Base-by-base conservation (phyloP, 2,888 invertebrate genomes). In the Drosophila nr. perissopoda region DNA sequence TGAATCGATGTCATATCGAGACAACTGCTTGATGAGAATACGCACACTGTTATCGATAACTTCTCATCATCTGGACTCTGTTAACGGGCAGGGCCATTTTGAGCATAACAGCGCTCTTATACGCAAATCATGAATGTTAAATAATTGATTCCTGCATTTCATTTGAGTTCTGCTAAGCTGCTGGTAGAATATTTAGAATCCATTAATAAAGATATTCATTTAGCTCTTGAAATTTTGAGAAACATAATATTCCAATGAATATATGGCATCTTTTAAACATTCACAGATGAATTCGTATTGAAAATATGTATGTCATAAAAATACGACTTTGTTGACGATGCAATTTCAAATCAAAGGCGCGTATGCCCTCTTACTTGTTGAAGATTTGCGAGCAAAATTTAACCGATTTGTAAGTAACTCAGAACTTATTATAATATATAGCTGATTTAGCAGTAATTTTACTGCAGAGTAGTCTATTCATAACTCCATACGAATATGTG, bases 41-140 rank as follows among this genome's bases (percentile, higher is more conserved):
- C 25, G 16, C 25, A 46, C 7, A 46, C 42, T 25, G 51, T 53
- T 63, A 76, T 76, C 76, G 76, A 76, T 76, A 72, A 51, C 72
- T 48, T n/a, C n/a, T 25, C 40, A 13, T 38, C 57, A n/a, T 13
- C 16, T 25, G 29, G 18, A 29, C 48, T 52, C 75, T 64, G 65
- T 61, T 65, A 21, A 10, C 38, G 6, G 5, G 33, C 76, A 74
- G 64, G 51, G 54, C 74, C 74, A 70, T 38, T 65, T 49, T 53
- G 74, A 74, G 74, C 52, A 21, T 18, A 46, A 66, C 75, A 58
- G 40, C 1, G 38, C 49, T 25, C 21, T 51, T 38, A 13, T 5
- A n/a, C 49, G 54, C 25, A 33, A 61, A 11, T 40, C 27, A 4
- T 8, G 25, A 25, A 46, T 46, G 46, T 46, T 25, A 46, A 25